Base-by-base conservation (phyloP, 2,797 vertebrate species). In the Leuciscus waleckii region DNA sequence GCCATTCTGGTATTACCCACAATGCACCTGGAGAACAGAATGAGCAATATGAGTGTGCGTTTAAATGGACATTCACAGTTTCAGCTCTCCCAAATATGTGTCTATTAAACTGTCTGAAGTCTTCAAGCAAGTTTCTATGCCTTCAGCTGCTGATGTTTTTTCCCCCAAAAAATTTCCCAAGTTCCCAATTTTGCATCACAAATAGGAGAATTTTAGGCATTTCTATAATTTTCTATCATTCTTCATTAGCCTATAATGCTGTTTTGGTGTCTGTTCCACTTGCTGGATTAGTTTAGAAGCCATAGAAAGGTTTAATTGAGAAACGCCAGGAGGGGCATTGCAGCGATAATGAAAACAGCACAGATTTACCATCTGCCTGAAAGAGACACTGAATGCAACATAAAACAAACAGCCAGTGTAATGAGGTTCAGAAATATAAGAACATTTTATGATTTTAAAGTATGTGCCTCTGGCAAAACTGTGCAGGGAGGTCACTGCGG, bases 271-370 rank as follows among this genome's bases (percentile, higher is more conserved):
- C 4, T 82, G n/a, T 19, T 32, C 17, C 56, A 67, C 83, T 86
- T 89, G 70, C 79, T 82, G 51, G 88, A 86, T 89, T 84, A 76
- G 63, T 87, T 88, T 56, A 85, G 88, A 87, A 90, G 85, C 86
- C 89, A 11, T 88, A 87, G 90, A 93, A 90, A 92, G 79, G n/a
- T 76, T 90, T 87, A 86, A 89, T 88, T 68, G 87, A 75, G 71
- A 90, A 92, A 88, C 89, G 89, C 90, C 90, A 88, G 35, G 35
- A 89, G 68, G 88, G 68, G 65, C 83, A 87, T 88, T 86, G 61
- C 61, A 85, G 81, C 73, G 88, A 89, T 80, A 88, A 89, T 87
- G 89, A 89, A 88, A 91, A 85, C 86, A 58, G 80, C 79, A 80
- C 26, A 70, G 83, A 75, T 61, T 43, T 65, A 65, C 70, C 70